These are phyloP conservation scores for Sarcophaga rosellei DNA, from an alignment of 2,888 invertebrate species.

Conservation along the genomic window DNA sequence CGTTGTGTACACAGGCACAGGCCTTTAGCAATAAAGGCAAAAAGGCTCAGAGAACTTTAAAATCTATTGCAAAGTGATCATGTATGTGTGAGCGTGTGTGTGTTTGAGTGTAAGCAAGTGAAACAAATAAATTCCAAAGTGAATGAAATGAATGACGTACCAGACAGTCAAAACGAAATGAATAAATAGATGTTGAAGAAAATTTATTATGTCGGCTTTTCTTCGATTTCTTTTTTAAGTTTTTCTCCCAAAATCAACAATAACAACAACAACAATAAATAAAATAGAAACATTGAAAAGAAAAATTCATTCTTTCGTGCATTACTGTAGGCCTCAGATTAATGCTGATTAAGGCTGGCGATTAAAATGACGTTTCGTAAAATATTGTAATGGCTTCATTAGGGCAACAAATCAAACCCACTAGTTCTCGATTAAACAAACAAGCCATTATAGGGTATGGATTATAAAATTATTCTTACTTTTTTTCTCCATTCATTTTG, in stretches of 20 bases:
- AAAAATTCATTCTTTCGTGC: slow-evolving; percentile 19
- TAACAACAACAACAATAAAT: too few species aligned
- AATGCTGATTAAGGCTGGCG: slow-evolving; percentile 63
- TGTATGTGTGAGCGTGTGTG: not conserved
- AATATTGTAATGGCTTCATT: slow-evolving; percentile 70
- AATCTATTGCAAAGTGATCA: slow-evolving; percentile 10
- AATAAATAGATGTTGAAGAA: slow-evolving; percentile 40
- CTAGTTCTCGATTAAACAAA: slow-evolving; percentile 51
- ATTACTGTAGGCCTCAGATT: slow-evolving; percentile 50
- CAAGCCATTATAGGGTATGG: not conserved
- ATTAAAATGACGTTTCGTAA: slow-evolving; percentile 67
- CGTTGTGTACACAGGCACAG: too few species aligned
- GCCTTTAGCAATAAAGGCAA: too few species aligned
- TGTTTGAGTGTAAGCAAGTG: slow-evolving; percentile 6
- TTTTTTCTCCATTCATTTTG: too few species aligned
- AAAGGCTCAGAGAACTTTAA: slow-evolving; percentile 9
- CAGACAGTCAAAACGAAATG: slow-evolving; percentile 43
- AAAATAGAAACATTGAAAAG: slow-evolving; percentile 18
- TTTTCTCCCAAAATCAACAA: slow-evolving; percentile 31
- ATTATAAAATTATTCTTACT: too few species aligned
- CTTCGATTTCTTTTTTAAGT: slow-evolving; percentile 29
- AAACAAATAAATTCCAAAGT: slow-evolving; percentile 40
- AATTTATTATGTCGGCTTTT: slow-evolving; percentile 59
- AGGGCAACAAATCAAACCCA: slow-evolving; percentile 65
- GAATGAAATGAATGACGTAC: slow-evolving; percentile 41